Conservation (phyloP, 2,797 vertebrate species). For the Sebastes wilsoni region DNA sequence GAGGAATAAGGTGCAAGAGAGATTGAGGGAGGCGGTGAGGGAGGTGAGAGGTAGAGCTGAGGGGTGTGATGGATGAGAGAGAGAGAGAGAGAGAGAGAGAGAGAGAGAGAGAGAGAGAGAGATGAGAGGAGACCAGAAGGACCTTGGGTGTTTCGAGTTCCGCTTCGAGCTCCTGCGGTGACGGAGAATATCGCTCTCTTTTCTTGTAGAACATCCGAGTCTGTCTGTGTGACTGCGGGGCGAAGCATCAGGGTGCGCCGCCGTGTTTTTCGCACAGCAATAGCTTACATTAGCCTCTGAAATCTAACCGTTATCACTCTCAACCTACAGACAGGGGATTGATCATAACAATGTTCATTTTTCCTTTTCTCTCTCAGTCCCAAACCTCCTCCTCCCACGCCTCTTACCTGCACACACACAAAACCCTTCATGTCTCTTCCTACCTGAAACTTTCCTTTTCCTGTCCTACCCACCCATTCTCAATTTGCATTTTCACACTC, state of each 20-base stretch:
- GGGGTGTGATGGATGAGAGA: conserved; percentile 66
- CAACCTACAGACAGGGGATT: conserved; percentile 7
- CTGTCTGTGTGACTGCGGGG: conserved; percentile 32
- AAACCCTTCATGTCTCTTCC: background rate
- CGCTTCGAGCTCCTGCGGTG: conserved; percentile 56
- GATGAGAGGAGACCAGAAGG: conserved; percentile 66
- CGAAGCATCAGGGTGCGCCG: conserved; percentile 5
- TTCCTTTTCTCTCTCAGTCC: background rate
- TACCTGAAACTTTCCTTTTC: conserved; percentile 13
- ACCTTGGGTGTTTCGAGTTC: conserved; percentile 66
- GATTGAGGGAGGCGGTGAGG: conserved; percentile 37
- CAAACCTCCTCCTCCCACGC: conserved; percentile 1
- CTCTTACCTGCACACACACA: background rate
- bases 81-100: conserved; percentile 24
- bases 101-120: conserved; percentile 36
- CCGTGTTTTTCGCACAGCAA: conserved; percentile 11
- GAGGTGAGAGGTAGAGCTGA: conserved; percentile 66
- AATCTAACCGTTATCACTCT: conserved; percentile 14
- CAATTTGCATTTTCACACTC: conserved; percentile 40
- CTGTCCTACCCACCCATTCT: conserved; percentile 14
- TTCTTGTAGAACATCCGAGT: conserved; percentile 43
- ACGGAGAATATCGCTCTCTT: conserved; percentile 42
- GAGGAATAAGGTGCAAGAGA: conserved; percentile 47
- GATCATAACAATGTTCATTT: conserved; percentile 16
- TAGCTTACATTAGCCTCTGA: conserved; percentile 22